phyloP scores from a whole-genome alignment of 2,797 vertebrate genomes.

The Myoxocephalus aenaeus region DNA sequence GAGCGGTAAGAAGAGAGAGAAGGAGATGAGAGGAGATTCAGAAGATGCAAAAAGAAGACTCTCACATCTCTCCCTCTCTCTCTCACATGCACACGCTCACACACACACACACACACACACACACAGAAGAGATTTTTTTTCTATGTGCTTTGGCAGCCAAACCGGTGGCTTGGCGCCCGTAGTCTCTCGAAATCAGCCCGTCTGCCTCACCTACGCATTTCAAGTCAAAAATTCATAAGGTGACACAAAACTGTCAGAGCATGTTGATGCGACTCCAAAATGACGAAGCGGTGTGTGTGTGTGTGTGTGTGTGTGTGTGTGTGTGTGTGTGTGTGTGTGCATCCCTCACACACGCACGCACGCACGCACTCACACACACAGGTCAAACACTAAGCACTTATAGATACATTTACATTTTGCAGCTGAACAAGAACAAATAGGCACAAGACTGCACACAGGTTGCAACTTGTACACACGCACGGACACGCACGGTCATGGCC shows the following conservation, averaged over 20 bases:
- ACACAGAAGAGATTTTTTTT: slow-evolving; percentile 39
- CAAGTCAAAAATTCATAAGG: slow-evolving; percentile 79
- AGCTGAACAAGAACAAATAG: not conserved
- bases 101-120: slow-evolving; percentile 12
- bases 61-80: not conserved
- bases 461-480: not conserved
- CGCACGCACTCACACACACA: slow-evolving; percentile 1
- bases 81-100: slow-evolving; percentile 7
- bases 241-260: slow-evolving; percentile 80
- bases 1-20: slow-evolving; percentile 59
- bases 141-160: slow-evolving; percentile 64
- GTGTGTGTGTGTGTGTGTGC: slow-evolving; percentile 11
- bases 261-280: slow-evolving; percentile 65
- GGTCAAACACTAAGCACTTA: slow-evolving; percentile 12
- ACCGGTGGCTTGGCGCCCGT: slow-evolving; percentile 65
- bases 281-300: slow-evolving; percentile 40
- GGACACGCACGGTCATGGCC: too few relatives aligned
- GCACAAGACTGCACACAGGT: not conserved
- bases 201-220: slow-evolving; percentile 77
- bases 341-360: not conserved
- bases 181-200: slow-evolving; percentile 66
- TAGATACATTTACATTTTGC: slow-evolving; percentile 4
- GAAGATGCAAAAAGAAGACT: slow-evolving; percentile 45
- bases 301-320: slow-evolving; percentile 8
- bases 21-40: slow-evolving; percentile 54